Conservation (phyloP, 2,888 invertebrate species). For the Idaea biselata region DNA sequence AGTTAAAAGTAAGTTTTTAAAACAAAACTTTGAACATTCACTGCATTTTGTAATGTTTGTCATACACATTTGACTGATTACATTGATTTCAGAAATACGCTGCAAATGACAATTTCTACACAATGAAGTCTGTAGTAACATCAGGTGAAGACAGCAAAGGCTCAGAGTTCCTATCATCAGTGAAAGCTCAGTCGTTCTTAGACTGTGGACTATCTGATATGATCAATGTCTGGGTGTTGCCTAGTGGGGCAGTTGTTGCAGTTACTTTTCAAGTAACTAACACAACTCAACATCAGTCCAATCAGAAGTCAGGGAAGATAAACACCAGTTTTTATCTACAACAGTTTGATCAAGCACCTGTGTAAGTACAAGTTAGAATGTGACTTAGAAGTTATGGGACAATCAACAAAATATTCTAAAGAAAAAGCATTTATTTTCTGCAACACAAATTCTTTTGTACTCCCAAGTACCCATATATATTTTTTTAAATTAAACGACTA, state of each 20-base stretch:
- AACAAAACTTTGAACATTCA: neutral
- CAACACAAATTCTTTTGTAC: no score
- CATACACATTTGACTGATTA: neutral
- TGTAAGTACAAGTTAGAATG: constrained; percentile 58
- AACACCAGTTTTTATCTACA: constrained; percentile 89
- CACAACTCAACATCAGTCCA: constrained; percentile 39
- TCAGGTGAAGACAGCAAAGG: constrained; percentile 83
- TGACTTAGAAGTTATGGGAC: no score
- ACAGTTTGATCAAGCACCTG: constrained; percentile 90
- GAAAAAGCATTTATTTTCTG: no score
- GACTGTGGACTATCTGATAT: constrained; percentile 89
- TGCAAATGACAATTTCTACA: constrained; percentile 86
- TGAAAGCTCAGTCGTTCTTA: constrained; percentile 88
- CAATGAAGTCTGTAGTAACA: constrained; percentile 84
- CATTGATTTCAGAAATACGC: constrained; percentile 80
- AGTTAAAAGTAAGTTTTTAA: constrained; percentile 72
- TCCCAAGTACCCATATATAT: no score
- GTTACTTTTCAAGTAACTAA: constrained; percentile 79
- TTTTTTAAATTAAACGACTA: no score
- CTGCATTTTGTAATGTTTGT: neutral
- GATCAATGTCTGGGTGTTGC: constrained; percentile 89
- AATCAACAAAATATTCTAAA: no score
- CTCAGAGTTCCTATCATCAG: constrained; percentile 86
- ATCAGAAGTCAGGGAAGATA: constrained; percentile 63
- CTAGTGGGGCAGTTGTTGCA: constrained; percentile 88